A percentile compares a stretch with the other conserved stretches of the same genome.
These are phyloP conservation scores for Pseudomyrmex gracilis DNA, from an alignment of 1,140 invertebrate genomes.

Conservation along the genomic window DNA sequence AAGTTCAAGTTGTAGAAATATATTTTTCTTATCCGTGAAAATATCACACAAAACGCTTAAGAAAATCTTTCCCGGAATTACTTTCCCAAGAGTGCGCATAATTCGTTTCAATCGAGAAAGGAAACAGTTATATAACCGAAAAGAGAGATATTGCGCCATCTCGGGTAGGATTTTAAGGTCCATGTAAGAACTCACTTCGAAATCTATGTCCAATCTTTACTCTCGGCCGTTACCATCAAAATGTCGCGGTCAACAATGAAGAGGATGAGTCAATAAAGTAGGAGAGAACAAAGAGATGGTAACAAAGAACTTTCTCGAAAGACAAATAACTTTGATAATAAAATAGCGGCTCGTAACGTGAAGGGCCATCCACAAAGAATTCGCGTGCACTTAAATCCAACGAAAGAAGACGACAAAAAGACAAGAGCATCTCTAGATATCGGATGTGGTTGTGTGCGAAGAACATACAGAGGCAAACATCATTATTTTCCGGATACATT, in stretches of 20 bases:
- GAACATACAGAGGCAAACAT: conserved; percentile 1
- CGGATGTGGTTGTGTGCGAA: conserved; percentile 5
- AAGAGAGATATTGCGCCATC: conserved; percentile 37
- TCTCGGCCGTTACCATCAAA: conserved; percentile 48
- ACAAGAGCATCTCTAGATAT: conserved; percentile 15
- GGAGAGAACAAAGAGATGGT: conserved; percentile 36
- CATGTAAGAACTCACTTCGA: conserved; percentile 50
- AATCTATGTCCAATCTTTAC: conserved; percentile 58
- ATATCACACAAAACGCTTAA: conserved; percentile 5
- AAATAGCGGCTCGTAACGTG: conserved; percentile 46
- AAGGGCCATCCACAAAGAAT: conserved; percentile 39
- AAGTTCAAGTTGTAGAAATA: too few relatives aligned
- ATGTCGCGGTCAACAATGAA: conserved; percentile 58
- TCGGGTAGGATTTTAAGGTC: conserved; percentile 43
- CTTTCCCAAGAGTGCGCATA: conserved; percentile 9
- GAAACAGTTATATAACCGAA: conserved; percentile 44
- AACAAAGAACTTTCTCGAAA: conserved; percentile 45
- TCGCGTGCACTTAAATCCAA: conserved; percentile 44
- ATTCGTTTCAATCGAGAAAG: conserved; percentile 32
- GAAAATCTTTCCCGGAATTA: conserved; percentile 32
- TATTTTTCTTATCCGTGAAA: not conserved
- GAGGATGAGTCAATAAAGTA: conserved; percentile 59
- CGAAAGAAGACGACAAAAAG: conserved; percentile 14
- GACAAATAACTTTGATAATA: conserved; percentile 59
- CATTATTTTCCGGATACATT: conserved; percentile 22